Base-by-base conservation (phyloP, 2,113 vertebrate species). In the Puma concolor region DNA sequence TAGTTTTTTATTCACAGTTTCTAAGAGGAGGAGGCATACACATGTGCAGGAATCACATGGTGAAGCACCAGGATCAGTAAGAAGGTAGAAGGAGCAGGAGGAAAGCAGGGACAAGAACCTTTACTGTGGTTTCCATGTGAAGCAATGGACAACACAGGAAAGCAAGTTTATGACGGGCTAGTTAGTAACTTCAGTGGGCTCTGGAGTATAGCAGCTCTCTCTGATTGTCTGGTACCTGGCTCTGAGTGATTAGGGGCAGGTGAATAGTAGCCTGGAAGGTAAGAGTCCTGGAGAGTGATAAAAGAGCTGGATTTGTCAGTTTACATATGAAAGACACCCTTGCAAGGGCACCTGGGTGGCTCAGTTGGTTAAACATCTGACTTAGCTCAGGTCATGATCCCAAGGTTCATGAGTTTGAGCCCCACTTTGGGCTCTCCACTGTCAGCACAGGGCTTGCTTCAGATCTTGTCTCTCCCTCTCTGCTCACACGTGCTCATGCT, bases 21-120 rank as follows among this genome's bases (percentile, higher is more conserved):
- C 25, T 19, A 66, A 87, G 54, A 82, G 25, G 8, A 50, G 0
- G 9, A 2, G 15, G 4, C 48, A 63, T 27, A 25, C 31, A 60
- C 14, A 7, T 1, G 21, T 2, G 0, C 0, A 44, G 19, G 11
- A 7, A 11, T 33, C 67, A 66, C 31, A 52, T 1, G 2, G 7
- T 14, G 88, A n/a, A 52, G 21, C n/a, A 44, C 6, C 44, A 85
- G 11, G 3, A 3, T 21, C 1, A 7, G 23, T n/a, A 29, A 64
- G 64, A 23, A 95, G 48, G 12, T 67, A 67, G 25, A 63, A 21
- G 15, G 10, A 41, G 3, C 1, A 60, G 48, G n/a, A n/a, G 7
- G 15, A 12, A 79, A 52, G 0, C 36, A 50, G 1, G 7, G 33
- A 4, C 4, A 63, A 91, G 33, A 90, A 44, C 0, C 4, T 63